Evolutionary conservation across 1,140 invertebrate species (phyloP).

Genomic region (Bombus superbus): DNA sequence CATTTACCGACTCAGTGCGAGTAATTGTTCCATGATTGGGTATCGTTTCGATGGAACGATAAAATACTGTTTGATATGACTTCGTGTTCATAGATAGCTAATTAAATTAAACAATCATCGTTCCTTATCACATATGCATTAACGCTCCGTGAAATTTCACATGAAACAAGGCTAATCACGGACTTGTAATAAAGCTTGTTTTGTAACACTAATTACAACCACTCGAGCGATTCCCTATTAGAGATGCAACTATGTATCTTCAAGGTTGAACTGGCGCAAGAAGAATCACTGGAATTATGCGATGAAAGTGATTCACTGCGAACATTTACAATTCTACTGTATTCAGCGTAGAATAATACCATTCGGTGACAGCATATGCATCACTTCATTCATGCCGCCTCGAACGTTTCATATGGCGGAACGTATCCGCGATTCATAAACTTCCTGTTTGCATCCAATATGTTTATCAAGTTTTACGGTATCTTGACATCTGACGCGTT

Average conservation of each 20-base stretch:
- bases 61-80: not conserved
- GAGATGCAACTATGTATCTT: constrained; percentile 46
- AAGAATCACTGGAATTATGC: constrained; percentile 33
- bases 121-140: not conserved
- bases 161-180: constrained; percentile 42
- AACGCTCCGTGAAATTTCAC: constrained; percentile 13
- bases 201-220: constrained; percentile 56
- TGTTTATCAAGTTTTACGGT: constrained; percentile 18
- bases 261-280: constrained; percentile 54
- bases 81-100: not conserved
- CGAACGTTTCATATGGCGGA: not conserved
- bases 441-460: not conserved
- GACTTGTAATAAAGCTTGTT: constrained; percentile 16
- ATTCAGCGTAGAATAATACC: not conserved
- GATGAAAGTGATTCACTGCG: constrained; percentile 42
- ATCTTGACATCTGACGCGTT: constrained; percentile 38
- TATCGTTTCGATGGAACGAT: too few species aligned
- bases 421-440: not conserved
- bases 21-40: not conserved
- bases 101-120: not conserved
- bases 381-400: too few species aligned
- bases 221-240: constrained; percentile 48
- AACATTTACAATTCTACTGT: constrained; percentile 20
- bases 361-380: not conserved
- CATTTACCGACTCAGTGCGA: not conserved